These are phyloP conservation scores for Olivierus martensii DNA, from an alignment of 1,140 invertebrate genomes.

Conservation along the genomic window DNA sequence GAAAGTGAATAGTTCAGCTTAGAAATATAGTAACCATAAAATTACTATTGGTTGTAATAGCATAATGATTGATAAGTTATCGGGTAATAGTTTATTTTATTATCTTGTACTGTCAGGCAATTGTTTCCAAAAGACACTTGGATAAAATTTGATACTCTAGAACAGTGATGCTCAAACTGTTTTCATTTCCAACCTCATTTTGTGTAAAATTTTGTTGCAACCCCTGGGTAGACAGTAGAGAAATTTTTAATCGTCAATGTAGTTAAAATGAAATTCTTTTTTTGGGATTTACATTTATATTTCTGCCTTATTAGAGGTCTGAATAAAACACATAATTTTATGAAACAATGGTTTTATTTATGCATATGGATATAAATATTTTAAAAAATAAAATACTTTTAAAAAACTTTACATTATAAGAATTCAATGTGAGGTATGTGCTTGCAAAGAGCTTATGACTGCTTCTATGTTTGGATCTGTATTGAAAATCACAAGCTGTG, in stretches of 20 bases:
- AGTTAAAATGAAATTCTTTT: background rate
- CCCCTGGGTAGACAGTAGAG: background rate
- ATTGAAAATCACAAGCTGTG: background rate
- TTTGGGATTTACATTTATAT: background rate
- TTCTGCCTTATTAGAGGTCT: background rate
- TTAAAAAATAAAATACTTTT: slow-evolving; percentile 2
- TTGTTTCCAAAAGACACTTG: too few relatives aligned
- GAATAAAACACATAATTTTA: background rate
- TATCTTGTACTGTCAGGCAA: too few relatives aligned
- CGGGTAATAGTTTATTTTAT: too few relatives aligned
- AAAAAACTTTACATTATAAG: background rate
- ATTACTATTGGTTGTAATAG: too few relatives aligned
- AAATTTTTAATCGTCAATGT: slow-evolving; percentile 1
- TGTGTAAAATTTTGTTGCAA: background rate
- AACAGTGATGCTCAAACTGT: background rate
- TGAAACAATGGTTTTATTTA: background rate
- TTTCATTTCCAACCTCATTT: background rate
- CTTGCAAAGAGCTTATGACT: slow-evolving; percentile 34
- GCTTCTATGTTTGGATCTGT: slow-evolving; percentile 1
- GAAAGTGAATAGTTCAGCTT: too few relatives aligned
- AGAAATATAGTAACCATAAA: too few relatives aligned
- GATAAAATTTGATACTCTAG: too few relatives aligned
- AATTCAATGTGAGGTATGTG: slow-evolving; percentile 1
- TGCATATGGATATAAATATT: slow-evolving; percentile 3
- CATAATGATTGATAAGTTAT: too few relatives aligned